phyloP scores from a whole-genome alignment of 2,888 invertebrate species.

The Horisme vitalbata region DNA sequence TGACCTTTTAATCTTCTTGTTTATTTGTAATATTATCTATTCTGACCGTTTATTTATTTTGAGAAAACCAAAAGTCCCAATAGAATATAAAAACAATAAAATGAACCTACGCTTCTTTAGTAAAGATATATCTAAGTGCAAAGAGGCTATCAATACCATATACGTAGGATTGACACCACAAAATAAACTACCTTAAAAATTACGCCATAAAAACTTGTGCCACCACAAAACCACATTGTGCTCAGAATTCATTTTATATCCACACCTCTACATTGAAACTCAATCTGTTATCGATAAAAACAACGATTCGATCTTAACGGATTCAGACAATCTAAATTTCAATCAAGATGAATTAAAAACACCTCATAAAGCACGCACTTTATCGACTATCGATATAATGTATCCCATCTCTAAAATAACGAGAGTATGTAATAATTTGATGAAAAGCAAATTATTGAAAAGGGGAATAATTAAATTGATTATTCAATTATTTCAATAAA shows the following conservation, averaged over 20 bases:
- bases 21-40: no score
- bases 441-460: no score
- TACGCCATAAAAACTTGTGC: constrained; percentile 42
- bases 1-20: no score
- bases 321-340: constrained; percentile 43
- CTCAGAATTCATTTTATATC: constrained; percentile 42
- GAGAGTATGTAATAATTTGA: no score
- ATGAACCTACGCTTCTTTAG: background rate
- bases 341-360: constrained; percentile 42
- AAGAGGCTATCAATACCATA: background rate
- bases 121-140: background rate
- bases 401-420: no score
- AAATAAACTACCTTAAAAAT: constrained; percentile 44
- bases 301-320: constrained; percentile 38
- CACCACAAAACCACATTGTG: constrained; percentile 38
- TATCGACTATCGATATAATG: constrained; percentile 28
- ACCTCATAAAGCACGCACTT: constrained; percentile 36
- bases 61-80: no score
- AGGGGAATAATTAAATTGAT: no score
- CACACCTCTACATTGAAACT: constrained; percentile 42
- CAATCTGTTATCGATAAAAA: constrained; percentile 42
- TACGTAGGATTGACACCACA: constrained; percentile 11
- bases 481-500: no score
- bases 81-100: background rate
- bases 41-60: no score